A percentile compares a stretch with the other conserved stretches of the same genome.
phyloP scores from a whole-genome alignment of 2,888 invertebrate species.

The Eilema griseolum region DNA sequence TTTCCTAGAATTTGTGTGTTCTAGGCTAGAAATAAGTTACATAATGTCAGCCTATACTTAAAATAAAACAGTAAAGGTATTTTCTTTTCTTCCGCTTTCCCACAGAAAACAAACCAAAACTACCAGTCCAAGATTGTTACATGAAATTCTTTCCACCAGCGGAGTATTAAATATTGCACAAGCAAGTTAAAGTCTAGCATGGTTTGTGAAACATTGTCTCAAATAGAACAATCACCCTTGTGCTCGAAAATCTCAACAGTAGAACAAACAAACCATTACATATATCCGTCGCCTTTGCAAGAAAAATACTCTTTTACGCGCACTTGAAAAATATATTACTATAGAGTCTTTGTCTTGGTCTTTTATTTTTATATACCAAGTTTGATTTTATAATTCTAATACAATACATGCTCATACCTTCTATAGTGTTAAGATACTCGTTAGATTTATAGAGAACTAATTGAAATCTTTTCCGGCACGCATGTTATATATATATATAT shows the following conservation, averaged over 20 bases:
- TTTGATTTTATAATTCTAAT: too few relatives aligned
- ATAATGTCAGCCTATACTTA: too few relatives aligned
- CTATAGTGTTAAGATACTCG: too few relatives aligned
- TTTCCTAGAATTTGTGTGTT: too few relatives aligned
- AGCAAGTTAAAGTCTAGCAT: background rate
- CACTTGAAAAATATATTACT: background rate
- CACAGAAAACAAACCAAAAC: background rate
- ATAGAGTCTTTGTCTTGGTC: background rate
- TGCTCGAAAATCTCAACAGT: background rate
- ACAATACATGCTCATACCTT: too few relatives aligned
- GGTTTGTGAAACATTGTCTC: background rate
- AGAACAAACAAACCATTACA: slow-evolving; percentile 4
- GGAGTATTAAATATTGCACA: background rate
- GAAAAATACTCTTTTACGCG: background rate
- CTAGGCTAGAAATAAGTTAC: too few relatives aligned
- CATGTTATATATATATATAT: too few relatives aligned
- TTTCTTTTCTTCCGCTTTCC: background rate
- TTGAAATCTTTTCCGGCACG: too few relatives aligned
- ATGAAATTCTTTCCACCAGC: background rate
- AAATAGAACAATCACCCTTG: background rate
- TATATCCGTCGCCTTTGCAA: slow-evolving; percentile 7
- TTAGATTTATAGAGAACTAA: too few relatives aligned
- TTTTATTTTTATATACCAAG: too few relatives aligned
- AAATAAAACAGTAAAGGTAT: too few relatives aligned
- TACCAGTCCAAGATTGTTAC: background rate